Base-by-base conservation (phyloP, 2,113 vertebrate species). In the Clarias gariepinus region DNA sequence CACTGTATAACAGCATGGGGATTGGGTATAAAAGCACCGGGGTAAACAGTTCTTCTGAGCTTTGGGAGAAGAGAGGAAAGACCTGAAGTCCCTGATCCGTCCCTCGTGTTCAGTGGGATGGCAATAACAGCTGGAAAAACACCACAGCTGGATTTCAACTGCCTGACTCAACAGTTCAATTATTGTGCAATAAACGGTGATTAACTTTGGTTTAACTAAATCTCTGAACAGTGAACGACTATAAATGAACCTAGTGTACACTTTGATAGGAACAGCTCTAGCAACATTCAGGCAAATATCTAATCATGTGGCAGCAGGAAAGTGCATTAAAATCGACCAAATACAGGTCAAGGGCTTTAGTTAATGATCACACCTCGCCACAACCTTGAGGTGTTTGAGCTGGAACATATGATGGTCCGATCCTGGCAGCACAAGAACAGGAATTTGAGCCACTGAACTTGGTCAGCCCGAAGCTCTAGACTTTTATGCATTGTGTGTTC, bases 91-190 rank as follows among this genome's bases (percentile, higher is more conserved):
- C 84, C 73, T 71, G 85, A 84, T 69, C 77, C n/a, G 77, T 87
- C 80, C 76, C 15, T 84, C 83, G 63, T 80, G 86, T 25, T 93
- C 89, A 93, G 90, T 92, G 90, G 5, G 91, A 90, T 87, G 88
- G 90, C 88, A 93, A 82, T 86, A 93, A 90, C 63, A 83, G 66
- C 94, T 95, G 91, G 4, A 92, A 91, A 47, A 84, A 92, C 47
- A 89, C 18, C n/a, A 53, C 28, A 69, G 69, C 66, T 52, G 30
- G 15, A 52, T 82, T 82, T 86, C 30, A 82, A 57, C 23, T 10
- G 33, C 8, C 9, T 66, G 63, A 53, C 63, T 10, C 9, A 57
- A 33, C 30, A 19, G 18, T 83, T n/a, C 11, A 11, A 28, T 71
- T 11, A 57, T 33, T 1, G 4, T 73, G 66, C 23, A 36, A 16